phyloP scores from a whole-genome alignment of 2,888 invertebrate genomes.

The Calameuta pallipes region DNA sequence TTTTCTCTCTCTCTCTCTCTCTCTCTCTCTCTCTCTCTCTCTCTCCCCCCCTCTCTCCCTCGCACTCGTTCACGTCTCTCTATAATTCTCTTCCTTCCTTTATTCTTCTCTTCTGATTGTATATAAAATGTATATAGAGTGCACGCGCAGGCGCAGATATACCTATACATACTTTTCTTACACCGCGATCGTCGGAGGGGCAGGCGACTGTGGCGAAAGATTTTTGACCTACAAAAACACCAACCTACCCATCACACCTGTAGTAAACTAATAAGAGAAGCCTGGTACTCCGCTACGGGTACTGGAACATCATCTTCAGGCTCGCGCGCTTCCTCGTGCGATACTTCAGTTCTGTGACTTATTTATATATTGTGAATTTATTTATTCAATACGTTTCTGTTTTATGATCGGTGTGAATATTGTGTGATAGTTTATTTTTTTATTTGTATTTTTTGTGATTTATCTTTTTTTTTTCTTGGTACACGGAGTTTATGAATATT shows the following conservation, averaged over 20 bases:
- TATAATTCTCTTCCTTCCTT: background rate
- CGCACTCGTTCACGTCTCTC: background rate
- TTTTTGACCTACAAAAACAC: constrained; percentile 52
- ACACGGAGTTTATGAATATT: background rate
- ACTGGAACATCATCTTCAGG: background rate
- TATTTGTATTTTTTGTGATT: background rate
- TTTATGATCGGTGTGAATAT: background rate
- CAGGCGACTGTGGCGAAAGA: constrained; percentile 33
- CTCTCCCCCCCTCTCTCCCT: background rate
- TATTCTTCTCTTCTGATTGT: background rate
- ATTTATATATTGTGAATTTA: background rate
- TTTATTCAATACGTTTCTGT: background rate
- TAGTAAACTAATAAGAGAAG: constrained; percentile 6
- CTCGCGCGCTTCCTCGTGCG: background rate
- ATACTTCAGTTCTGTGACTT: background rate
- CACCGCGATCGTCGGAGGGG: background rate
- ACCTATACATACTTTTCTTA: constrained; percentile 10
- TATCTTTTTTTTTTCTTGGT: background rate
- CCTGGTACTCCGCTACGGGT: constrained; percentile 7
- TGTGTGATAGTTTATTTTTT: background rate
- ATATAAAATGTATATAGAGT: background rate
- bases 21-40: no score
- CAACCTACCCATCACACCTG: background rate
- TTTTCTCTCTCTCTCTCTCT: no score
- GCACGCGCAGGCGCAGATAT: background rate